Evolutionary conservation across 2,888 invertebrate genomes (phyloP), one percentile per base, ranked within the genome.

Genomic region (Epistrophella euchroma): DNA sequence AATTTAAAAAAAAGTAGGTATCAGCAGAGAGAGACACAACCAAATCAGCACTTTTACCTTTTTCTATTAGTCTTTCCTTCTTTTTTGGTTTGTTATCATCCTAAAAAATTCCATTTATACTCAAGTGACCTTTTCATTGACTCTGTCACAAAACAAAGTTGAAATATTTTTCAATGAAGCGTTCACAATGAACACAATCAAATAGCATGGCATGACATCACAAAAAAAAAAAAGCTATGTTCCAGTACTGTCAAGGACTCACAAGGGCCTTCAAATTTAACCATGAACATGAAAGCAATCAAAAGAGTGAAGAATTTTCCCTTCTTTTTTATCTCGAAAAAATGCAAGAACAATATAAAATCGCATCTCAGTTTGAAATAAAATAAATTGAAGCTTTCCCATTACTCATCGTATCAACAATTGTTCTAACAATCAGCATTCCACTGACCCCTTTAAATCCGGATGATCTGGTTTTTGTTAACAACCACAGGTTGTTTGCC

Each of bases 111-210:
- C 45, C 47, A 64, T 64, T 32, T 19, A 17, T 32, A 47, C 64
- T 45, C 17, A 64, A 64, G 45, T 32, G 47, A 47, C 47, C 17
- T 19, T 64, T 64, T 45, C 11, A 45, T 25, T 64, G 45, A 64
- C 45, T 64, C 15, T 32, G 17, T 37, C 17, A 17, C 13, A 45
- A 17, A 43, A 25, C 37, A 68, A 37, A n/a, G 32, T 66, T 66
- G 47, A 35, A 50, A 35, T 66, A 35, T 5, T 19, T 19, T 66
- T 66, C 66, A 66, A 50, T 66, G 66, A 15, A 47, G 19, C 66
- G 35, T 50, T 0, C 19, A 47, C 66, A 66, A 32, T 47, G 45
- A 22, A 66, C 19, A 58, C 15, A 58, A 35, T 58, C 37, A 37
- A 58, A 58, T 10, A 58, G 7, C 37, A 15, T 58, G 13, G 22